Evolutionary conservation across 2,113 vertebrate species (phyloP), one percentile per base, ranked within the genome.

Genomic region (Takifugu bimaculatus): DNA sequence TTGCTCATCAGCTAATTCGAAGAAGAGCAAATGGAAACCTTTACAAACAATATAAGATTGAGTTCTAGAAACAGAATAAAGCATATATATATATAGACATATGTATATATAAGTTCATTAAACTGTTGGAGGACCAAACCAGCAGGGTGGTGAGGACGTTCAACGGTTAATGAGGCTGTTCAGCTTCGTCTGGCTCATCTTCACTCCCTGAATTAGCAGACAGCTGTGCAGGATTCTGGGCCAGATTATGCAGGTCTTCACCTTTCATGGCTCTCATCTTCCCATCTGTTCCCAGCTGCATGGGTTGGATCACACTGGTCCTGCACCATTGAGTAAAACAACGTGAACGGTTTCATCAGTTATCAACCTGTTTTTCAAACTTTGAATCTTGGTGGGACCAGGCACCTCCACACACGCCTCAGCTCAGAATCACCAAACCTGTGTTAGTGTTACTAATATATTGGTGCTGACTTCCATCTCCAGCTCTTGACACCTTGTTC

Each of bases 281-380:
- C 25, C 95, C 96, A 0, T 91, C 93, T 4, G 92, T 88, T 0
- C 85, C 88, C 60, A 98, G 91, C 42, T 92, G 91, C 95, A 98
- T 94, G 27, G 95, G 96, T 79, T 95, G 93, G 83, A 98, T 95
- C 63, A 95, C 67, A 32, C 89, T 90, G 71, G 88, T 90, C 69
- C 96, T 98, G 86, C 1, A 54, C 10, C 11, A 14, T 65, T 6
- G 11, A 6, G 43, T 0, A 2, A 48, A 53, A 15, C 26, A 6
- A 13, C 13, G 28, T 47, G 51, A 7, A 20, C 29, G 4, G 7
- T 5, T 26, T 28, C 12, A 52, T 42, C 26, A 52, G 13, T 11
- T 14, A 28, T 20, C 20, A 20, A 20, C 20, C 20, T 20, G 20
- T 20, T 20, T 20, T 20, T 20, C 44, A 47, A 12, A 47, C 1